Base-by-base conservation (phyloP, 2,113 vertebrate species). In the Trematomus loennbergii region DNA sequence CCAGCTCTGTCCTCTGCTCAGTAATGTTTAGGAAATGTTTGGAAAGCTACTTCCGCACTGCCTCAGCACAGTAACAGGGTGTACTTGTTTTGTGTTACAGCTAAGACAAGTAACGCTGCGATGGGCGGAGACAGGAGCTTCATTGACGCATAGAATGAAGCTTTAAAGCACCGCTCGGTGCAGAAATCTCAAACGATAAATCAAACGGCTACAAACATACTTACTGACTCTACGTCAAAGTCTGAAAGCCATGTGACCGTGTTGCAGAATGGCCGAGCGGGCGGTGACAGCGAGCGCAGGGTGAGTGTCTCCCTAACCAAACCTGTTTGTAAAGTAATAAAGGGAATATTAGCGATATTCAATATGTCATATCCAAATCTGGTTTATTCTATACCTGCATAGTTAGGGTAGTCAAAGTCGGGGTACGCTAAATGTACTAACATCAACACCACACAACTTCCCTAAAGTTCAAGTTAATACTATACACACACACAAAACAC, bases 261-360 rank as follows among this genome's bases (percentile, higher is more conserved):
- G 0, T 20, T 0, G 12, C 54, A 85, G 71, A 71, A 95, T 95
- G 94, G 94, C 90, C 18, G 94, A 92, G 72, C 85, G 61, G 8
- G 62, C 11, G 9, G 76, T 3, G 73, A 29, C 71, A 43, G 55
- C 18, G 4, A 64, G n/a, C 54, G 72, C 17, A 43, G 88, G 92
- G 93, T 94, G 65, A 91, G 91, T 88, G 1, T 17, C 3, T 61
- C 12, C 18, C 20, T 3, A 5, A 17, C 12, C 0, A 15, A 0
- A 15, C 18, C 3, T 49, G 3, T 43, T 18, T 25, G 5, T 57
- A 12, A 15, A 46, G 12, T 15, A 0, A 18, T 16, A 15, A 29
- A 9, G 1, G 4, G 3, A 15, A 5, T 1, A 3, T 8, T 7
- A 6, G 12, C 2, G 10, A 25, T 18, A 2, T 2, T 49, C 1